Conservation (phyloP, 2,888 invertebrate species). For the Hybos culiciformis region DNA sequence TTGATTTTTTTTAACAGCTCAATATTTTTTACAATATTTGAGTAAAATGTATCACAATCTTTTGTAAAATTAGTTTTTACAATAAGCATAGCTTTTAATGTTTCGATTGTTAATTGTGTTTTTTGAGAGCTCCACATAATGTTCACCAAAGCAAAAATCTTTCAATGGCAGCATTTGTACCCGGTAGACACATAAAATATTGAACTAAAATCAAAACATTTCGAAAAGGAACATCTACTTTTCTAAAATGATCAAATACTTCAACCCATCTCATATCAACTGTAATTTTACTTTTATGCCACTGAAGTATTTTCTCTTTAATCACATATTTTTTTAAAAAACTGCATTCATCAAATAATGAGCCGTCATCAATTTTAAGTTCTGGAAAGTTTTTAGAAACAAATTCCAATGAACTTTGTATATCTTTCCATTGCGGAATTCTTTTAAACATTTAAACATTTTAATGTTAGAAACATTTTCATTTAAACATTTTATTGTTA, state of each 20-base stretch:
- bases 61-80: background rate
- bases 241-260: background rate
- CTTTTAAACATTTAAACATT: background rate
- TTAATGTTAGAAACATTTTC: background rate
- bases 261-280: conserved; percentile 5
- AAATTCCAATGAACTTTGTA: conserved; percentile 5
- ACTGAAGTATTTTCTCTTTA: conserved; percentile 1
- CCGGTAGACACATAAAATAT: background rate
- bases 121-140: background rate
- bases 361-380: conserved; percentile 1
- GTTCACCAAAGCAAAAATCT: background rate
- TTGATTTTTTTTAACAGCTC: background rate
- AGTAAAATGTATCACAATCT: background rate
- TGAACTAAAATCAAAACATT: background rate
- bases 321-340: conserved; percentile 5
- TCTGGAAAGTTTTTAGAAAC: conserved; percentile 3
- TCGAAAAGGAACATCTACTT: background rate
- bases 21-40: background rate
- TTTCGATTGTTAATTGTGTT: background rate
- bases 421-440: conserved; percentile 2
- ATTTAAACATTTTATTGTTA: background rate
- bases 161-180: too few species aligned
- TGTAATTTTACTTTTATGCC: background rate
- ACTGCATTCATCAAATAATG: conserved; percentile 2
- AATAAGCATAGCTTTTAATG: background rate